These are phyloP conservation scores for Deilephila porcellus DNA, from an alignment of 2,888 invertebrate species.

Conservation along the genomic window DNA sequence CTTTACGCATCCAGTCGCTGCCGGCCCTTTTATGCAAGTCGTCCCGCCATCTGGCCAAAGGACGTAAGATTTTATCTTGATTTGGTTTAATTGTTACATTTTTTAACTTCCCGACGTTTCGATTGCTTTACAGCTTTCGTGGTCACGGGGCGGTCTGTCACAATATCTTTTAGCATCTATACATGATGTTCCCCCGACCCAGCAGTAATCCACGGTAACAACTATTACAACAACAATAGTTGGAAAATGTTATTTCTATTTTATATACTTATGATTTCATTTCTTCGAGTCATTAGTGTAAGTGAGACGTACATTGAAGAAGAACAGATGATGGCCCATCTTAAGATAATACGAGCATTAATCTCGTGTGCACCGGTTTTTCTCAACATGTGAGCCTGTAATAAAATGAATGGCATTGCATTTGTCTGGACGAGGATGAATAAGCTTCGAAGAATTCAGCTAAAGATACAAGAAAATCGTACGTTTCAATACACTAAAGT, in stretches of 20 bases:
- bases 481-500: neutral
- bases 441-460: neutral
- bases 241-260: neutral
- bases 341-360: constrained; percentile 44
- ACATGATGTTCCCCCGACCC: no score
- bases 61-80: no score
- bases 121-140: no score
- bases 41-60: no score
- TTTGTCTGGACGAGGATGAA: constrained; percentile 32
- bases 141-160: no score
- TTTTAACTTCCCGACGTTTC: no score
- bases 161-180: no score
- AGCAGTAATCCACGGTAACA: no score
- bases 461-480: neutral
- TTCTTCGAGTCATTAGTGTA: neutral
- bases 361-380: constrained; percentile 42
- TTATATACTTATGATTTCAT: neutral
- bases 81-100: no score
- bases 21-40: no score
- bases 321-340: constrained; percentile 38
- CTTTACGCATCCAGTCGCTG: no score
- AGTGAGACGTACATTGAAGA: neutral
- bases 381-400: constrained; percentile 44
- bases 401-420: constrained; percentile 46
- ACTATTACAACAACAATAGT: neutral